Evolutionary conservation across 92 coral and sea anemone species (phyloP), one percentile per base, ranked within the genome.

Genomic region (Zoanthus gigantus): DNA sequence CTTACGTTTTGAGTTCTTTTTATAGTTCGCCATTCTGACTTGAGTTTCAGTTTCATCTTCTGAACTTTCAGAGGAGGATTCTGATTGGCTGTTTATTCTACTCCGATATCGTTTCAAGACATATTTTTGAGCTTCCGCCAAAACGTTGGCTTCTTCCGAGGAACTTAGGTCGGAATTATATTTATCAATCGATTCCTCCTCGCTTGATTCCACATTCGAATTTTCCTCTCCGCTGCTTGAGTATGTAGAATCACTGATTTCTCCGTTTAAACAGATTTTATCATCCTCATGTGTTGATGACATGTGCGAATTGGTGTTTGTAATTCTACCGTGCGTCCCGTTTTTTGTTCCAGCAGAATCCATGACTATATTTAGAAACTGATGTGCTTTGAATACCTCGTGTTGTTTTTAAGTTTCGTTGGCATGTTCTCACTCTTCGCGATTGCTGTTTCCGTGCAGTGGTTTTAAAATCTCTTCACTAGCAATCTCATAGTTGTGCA

Each of bases 11-110:
- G 28, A 46, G 37, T 10, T 60, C 4, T 65, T 29, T 16, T 47
- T 81, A 46, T 6, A 4, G 12, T 44, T 81, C 30, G 28, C 9
- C 29, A 10, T 17, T 67, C 18, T 65, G 18, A 13, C 71, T 4
- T 44, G 0, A 77, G 10, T 18, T 44, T 65, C n/a, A 4, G 85
- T n/a, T 46, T 81, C 85, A 28, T 81, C 85, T 13, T 68, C 85
- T 46, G 75, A 81, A 29, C 75, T 81, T 11, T 81, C 85, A 4
- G 23, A 4, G 37, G 45, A 81, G 6, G 85, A 65, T 30, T 81
- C 68, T 12, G 30, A 37, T 3, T 12, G 45, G 45, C 12, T 18
- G 23, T 46, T 11, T 14, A 5, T 28, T 66, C 18, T 65, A 4
- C 42, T 66, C 15, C 15, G 60, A 28, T 65, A 81, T 18, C 28